Evolutionary conservation across 2,113 vertebrate species (phyloP).

Genomic region (Sigmodon hispidus): DNA sequence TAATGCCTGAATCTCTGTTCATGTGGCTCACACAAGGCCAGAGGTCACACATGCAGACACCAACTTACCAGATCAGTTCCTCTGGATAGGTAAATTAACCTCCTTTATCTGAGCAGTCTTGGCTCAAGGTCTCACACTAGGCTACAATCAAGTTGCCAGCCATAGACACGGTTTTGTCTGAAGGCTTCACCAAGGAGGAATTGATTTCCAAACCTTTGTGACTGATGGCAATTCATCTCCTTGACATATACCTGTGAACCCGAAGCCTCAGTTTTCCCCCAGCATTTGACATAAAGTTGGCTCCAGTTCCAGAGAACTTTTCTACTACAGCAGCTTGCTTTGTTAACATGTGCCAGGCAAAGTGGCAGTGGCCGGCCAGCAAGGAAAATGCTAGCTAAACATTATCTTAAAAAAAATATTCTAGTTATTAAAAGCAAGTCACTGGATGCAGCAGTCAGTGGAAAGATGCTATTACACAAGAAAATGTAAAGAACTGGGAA

Average conservation of each 20-base stretch:
- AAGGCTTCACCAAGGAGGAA: neutral
- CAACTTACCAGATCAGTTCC: neutral
- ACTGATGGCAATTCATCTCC: neutral
- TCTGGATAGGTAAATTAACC: neutral
- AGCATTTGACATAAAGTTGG: neutral
- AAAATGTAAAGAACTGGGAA: neutral
- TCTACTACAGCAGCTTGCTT: neutral
- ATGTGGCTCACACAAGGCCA: neutral
- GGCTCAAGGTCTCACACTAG: neutral
- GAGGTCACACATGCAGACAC: fast-evolving
- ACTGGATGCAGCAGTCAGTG: neutral
- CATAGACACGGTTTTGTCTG: neutral
- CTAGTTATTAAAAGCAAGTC: neutral
- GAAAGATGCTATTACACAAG: too few species aligned
- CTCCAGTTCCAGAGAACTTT: neutral
- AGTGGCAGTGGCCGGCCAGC: neutral
- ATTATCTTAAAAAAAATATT: neutral
- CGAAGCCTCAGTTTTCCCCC: neutral
- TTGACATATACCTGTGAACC: neutral
- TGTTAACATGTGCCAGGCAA: too few species aligned
- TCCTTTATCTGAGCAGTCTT: neutral
- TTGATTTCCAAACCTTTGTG: fast-evolving
- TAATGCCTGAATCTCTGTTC: neutral
- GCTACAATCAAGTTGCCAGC: fast-evolving
- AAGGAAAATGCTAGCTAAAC: neutral